phyloP scores from a whole-genome alignment of 1,140 invertebrate genomes.

The Drepana arcuata region DNA sequence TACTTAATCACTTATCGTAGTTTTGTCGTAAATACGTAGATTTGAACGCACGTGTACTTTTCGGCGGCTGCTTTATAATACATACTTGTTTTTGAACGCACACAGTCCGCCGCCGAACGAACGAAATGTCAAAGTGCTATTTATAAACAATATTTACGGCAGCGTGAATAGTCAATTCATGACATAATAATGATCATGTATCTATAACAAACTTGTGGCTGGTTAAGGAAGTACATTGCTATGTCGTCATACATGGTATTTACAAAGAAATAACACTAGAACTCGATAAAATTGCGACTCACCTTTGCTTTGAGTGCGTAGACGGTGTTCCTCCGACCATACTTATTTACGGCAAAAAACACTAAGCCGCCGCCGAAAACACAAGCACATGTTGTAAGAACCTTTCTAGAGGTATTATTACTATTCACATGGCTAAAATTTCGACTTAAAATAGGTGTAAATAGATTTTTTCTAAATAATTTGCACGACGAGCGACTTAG shows the following conservation, averaged over 20 bases:
- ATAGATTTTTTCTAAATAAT: conserved; percentile 48
- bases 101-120: background rate
- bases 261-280: background rate
- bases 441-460: conserved; percentile 34
- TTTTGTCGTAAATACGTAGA: too few relatives aligned
- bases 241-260: background rate
- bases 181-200: too few relatives aligned
- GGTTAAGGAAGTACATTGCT: too few relatives aligned
- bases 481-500: conserved; percentile 43
- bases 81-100: too few relatives aligned
- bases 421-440: conserved; percentile 40
- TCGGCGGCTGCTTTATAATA: too few relatives aligned
- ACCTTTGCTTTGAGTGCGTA: conserved; percentile 63
- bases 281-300: conserved; percentile 11
- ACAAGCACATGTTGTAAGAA: conserved; percentile 53
- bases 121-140: background rate
- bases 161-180: too few relatives aligned
- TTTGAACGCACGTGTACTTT: too few relatives aligned
- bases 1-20: too few relatives aligned
- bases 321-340: conserved; percentile 34
- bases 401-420: conserved; percentile 36
- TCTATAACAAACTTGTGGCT: too few relatives aligned
- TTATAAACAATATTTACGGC: background rate
- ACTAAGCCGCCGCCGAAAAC: conserved; percentile 40
- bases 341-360: conserved; percentile 41